A percentile compares a stretch with the other conserved stretches of the same genome.
Evolutionary conservation across 2,797 vertebrate species (phyloP).

Genomic region (Anabas testudineus): DNA sequence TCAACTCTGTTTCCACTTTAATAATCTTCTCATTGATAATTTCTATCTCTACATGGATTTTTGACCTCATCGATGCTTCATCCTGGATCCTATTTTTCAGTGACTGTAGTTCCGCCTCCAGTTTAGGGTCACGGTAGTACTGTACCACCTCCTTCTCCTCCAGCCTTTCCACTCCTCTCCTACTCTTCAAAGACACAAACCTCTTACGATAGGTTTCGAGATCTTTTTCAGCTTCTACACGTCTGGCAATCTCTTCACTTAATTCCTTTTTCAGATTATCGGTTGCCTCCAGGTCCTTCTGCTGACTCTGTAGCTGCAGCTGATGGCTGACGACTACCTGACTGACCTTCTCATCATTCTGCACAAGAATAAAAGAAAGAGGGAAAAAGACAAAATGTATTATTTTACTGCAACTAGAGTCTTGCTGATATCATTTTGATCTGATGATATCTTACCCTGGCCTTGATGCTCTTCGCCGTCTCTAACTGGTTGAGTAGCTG

Average conservation of each 20-base stretch:
- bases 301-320: constrained; percentile 81
- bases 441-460: constrained; percentile 82
- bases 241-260: constrained; percentile 85
- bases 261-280: constrained; percentile 86
- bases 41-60: constrained; percentile 84
- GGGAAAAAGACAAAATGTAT: background rate
- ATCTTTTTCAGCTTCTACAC: constrained; percentile 83
- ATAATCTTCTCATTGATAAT: constrained; percentile 78
- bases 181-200: constrained; percentile 88
- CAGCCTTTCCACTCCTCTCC: constrained; percentile 90
- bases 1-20: constrained; percentile 82
- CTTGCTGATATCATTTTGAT: background rate
- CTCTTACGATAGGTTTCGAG: constrained; percentile 86
- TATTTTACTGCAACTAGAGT: background rate
- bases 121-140: constrained; percentile 91
- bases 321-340: constrained; percentile 75
- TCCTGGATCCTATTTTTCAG: constrained; percentile 82
- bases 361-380: constrained; percentile 35
- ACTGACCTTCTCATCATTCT: constrained; percentile 90
- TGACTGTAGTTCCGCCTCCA: constrained; percentile 84
- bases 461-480: constrained; percentile 86
- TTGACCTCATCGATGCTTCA: constrained; percentile 81
- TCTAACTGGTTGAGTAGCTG: constrained; percentile 87
- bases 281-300: constrained; percentile 66
- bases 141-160: constrained; percentile 95